Conservation (phyloP, 2,888 invertebrate genomes). For the Oligia latruncula region DNA sequence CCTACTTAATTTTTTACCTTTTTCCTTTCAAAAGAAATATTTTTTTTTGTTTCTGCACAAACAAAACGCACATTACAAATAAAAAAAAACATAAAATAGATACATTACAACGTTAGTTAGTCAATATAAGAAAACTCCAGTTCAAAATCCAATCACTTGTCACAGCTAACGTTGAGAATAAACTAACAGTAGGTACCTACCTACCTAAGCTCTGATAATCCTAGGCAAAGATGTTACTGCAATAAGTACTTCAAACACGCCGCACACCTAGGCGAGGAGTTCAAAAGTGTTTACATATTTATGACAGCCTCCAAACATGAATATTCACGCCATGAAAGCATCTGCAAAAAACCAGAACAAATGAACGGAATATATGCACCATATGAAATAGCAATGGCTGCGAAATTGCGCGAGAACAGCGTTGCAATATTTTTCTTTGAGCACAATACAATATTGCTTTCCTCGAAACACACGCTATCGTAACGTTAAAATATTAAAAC, state of each 20-base stretch:
- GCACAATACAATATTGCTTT: slow-evolving; percentile 76
- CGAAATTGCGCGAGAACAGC: slow-evolving; percentile 73
- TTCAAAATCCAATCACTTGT: slow-evolving; percentile 10
- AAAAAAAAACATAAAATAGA: no score
- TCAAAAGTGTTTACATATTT: slow-evolving; percentile 60
- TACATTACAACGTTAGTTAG: neutral
- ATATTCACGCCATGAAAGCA: slow-evolving; percentile 61
- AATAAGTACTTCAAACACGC: slow-evolving; percentile 43
- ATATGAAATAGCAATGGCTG: slow-evolving; percentile 73
- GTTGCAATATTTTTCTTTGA: slow-evolving; percentile 81
- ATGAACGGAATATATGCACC: slow-evolving; percentile 72
- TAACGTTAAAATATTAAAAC: slow-evolving; percentile 66
- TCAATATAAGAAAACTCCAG: neutral
- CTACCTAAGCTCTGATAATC: slow-evolving; percentile 10
- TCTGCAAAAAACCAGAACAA: slow-evolving; percentile 67
- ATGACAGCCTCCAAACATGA: slow-evolving; percentile 51
- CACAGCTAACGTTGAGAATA: slow-evolving; percentile 6
- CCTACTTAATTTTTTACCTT: no score
- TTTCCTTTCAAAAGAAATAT: no score
- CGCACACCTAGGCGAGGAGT: slow-evolving; percentile 42
- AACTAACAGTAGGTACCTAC: neutral
- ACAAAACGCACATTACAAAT: no score
- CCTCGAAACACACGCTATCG: slow-evolving; percentile 62
- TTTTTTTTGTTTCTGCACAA: no score
- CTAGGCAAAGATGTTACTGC: slow-evolving; percentile 35